A percentile compares a stretch with the other conserved stretches of the same genome.
Evolutionary conservation across 1,140 invertebrate species (phyloP).

Genomic region (Triops cancriformis): DNA sequence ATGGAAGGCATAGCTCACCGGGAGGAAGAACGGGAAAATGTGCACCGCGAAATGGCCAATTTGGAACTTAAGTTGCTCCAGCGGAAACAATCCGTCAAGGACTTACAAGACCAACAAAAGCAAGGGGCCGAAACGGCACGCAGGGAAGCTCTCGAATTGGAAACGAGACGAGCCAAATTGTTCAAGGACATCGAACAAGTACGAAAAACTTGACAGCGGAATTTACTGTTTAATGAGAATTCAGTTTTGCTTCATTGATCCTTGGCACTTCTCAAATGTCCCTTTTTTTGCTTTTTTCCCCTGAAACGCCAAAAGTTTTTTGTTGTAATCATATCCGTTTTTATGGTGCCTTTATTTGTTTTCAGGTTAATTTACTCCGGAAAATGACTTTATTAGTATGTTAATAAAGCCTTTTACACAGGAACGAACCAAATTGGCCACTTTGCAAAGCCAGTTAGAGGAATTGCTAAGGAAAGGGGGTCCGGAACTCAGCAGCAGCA

Average conservation of each 20-base stretch:
- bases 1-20: constrained; percentile 80
- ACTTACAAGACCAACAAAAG: constrained; percentile 55
- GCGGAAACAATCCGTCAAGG: constrained; percentile 52
- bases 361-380: background rate
- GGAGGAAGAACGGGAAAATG: constrained; percentile 60
- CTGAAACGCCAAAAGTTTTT: background rate
- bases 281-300: background rate
- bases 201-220: constrained; percentile 27
- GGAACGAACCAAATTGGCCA: constrained; percentile 48
- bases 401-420: constrained; percentile 31
- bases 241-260: background rate
- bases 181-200: constrained; percentile 53
- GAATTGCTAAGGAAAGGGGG: constrained; percentile 44
- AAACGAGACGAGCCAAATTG: constrained; percentile 46
- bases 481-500: constrained; percentile 34
- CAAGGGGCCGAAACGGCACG: constrained; percentile 50
- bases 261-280: background rate
- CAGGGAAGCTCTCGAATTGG: constrained; percentile 53
- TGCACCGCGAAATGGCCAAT: constrained; percentile 64
- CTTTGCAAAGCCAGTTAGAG: constrained; percentile 51
- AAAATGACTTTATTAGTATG: constrained; percentile 24
- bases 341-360: background rate
- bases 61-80: constrained; percentile 54
- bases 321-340: background rate
- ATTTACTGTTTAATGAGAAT: too few species aligned